Evolutionary conservation across 2,113 vertebrate species (phyloP).

Genomic region (Bungarus multicinctus): DNA sequence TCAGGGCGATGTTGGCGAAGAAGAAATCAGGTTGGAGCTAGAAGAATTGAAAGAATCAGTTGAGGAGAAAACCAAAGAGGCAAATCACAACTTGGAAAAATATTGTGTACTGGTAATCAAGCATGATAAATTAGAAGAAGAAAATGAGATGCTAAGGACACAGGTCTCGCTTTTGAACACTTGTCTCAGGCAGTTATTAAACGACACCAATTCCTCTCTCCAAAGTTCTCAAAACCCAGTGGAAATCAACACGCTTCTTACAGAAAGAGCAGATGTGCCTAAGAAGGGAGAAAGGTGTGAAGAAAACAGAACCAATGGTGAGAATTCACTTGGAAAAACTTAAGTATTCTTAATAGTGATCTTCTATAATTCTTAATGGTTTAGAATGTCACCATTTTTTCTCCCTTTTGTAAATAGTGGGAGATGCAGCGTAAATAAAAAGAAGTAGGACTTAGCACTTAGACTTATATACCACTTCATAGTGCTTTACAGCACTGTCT

Average conservation of each 20-base stretch:
- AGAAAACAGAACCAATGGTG: slow-evolving; percentile 33
- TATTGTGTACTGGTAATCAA: slow-evolving; percentile 82
- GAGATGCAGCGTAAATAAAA: not conserved
- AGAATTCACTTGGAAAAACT: not conserved
- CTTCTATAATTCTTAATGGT: not conserved
- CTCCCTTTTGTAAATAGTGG: not conserved
- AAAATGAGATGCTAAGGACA: slow-evolving; percentile 77
- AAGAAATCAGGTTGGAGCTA: slow-evolving; percentile 69
- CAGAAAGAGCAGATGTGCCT: slow-evolving; percentile 48
- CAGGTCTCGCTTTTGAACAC: slow-evolving; percentile 70
- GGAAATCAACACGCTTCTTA: slow-evolving; percentile 2
- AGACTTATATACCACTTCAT: not conserved
- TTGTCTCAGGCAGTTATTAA: slow-evolving; percentile 44
- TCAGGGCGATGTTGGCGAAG: slow-evolving; percentile 34
- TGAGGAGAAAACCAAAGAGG: slow-evolving; percentile 79
- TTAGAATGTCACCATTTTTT: not conserved
- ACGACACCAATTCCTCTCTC: slow-evolving; percentile 26
- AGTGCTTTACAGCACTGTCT: not conserved
- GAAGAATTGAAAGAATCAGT: slow-evolving; percentile 74
- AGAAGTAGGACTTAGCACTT: not conserved
- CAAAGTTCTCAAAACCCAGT: not conserved
- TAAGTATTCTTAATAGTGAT: not conserved
- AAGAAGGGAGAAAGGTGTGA: slow-evolving; percentile 72
- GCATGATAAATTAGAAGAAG: slow-evolving; percentile 83
- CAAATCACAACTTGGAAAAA: slow-evolving; percentile 86